Percentiles rank a stretch among this genome's conserved stretches.
Conservation (phyloP, 2,888 invertebrate species). For the Andrena flavipes region DNA sequence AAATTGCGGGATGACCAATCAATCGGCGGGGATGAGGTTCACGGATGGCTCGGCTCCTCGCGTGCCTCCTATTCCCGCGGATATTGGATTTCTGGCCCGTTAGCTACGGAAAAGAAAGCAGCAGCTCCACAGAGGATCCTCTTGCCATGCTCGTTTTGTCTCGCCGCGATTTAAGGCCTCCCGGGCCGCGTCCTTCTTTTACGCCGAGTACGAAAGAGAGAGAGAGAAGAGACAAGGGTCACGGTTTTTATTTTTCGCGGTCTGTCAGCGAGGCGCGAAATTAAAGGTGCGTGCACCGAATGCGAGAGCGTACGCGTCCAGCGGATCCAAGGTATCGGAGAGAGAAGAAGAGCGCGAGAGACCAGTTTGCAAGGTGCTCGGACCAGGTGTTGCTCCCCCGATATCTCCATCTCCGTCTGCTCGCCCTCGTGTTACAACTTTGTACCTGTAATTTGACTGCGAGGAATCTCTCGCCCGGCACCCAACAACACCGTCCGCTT, state of each 20-base stretch:
- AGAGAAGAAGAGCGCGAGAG: slow-evolving; percentile 51
- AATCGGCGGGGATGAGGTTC: slow-evolving; percentile 70
- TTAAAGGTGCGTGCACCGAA: slow-evolving; percentile 60
- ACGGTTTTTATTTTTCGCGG: slow-evolving; percentile 36
- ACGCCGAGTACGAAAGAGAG: background rate
- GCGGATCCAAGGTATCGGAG: slow-evolving; percentile 11
- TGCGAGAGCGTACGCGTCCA: slow-evolving; percentile 46
- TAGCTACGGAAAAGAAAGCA: slow-evolving; percentile 7
- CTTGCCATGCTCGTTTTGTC: slow-evolving; percentile 18
- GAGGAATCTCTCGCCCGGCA: slow-evolving; percentile 64
- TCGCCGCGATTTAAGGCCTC: slow-evolving; percentile 23
- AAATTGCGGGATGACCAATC: slow-evolving; percentile 80
- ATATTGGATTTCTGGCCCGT: slow-evolving; percentile 51
- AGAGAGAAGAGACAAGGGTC: slow-evolving; percentile 1
- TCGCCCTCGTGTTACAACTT: slow-evolving; percentile 67
- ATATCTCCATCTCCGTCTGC: slow-evolving; percentile 67
- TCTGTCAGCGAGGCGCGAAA: slow-evolving; percentile 59
- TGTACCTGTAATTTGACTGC: slow-evolving; percentile 70
- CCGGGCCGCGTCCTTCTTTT: background rate
- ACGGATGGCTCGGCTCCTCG: slow-evolving; percentile 27
- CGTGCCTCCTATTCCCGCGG: slow-evolving; percentile 15
- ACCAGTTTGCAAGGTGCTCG: slow-evolving; percentile 78
- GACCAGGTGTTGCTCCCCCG: slow-evolving; percentile 73
- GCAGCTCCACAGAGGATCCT: slow-evolving; percentile 6
- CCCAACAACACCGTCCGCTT: slow-evolving; percentile 36